phyloP scores from a whole-genome alignment of 2,888 invertebrate genomes.

The Chaetoderma sp. region DNA sequence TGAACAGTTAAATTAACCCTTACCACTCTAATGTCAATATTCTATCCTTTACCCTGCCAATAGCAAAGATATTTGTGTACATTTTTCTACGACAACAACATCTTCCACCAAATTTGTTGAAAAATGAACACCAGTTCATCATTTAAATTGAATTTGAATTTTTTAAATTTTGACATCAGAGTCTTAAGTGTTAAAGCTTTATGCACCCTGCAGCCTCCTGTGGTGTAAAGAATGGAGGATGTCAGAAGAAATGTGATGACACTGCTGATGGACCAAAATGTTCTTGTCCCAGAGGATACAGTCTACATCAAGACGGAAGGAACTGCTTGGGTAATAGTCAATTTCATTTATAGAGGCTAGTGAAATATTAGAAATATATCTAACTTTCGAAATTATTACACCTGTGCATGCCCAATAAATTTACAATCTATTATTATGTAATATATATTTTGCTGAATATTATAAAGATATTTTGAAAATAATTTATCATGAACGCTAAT shows the following conservation, averaged over 20 bases:
- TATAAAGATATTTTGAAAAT: not conserved
- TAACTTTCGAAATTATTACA: too few relatives aligned
- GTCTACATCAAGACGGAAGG: constrained; percentile 63
- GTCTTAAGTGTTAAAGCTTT: not conserved
- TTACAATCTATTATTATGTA: not conserved
- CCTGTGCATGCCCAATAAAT: too few relatives aligned
- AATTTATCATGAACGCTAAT: not conserved
- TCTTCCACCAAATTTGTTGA: too few relatives aligned
- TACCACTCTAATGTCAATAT: too few relatives aligned
- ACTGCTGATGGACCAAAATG: constrained; percentile 59
- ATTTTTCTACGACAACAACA: not conserved
- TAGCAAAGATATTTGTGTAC: not conserved
- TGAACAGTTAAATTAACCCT: too few relatives aligned
- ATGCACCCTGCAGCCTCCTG: constrained; percentile 59
- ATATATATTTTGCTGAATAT: not conserved
- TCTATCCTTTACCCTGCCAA: not conserved
- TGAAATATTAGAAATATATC: too few relatives aligned
- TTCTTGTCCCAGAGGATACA: constrained; percentile 65
- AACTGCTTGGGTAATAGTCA: constrained; percentile 62
- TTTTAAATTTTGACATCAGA: not conserved
- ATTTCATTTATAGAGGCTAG: not conserved
- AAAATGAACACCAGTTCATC: too few relatives aligned
- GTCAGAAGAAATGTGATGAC: constrained; percentile 64
- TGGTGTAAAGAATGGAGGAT: constrained; percentile 68
- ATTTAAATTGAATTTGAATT: not conserved